Evolutionary conservation across 1,140 invertebrate genomes (phyloP), one percentile per base, ranked within the genome.

Genomic region (Drosophila lacteicornis): DNA sequence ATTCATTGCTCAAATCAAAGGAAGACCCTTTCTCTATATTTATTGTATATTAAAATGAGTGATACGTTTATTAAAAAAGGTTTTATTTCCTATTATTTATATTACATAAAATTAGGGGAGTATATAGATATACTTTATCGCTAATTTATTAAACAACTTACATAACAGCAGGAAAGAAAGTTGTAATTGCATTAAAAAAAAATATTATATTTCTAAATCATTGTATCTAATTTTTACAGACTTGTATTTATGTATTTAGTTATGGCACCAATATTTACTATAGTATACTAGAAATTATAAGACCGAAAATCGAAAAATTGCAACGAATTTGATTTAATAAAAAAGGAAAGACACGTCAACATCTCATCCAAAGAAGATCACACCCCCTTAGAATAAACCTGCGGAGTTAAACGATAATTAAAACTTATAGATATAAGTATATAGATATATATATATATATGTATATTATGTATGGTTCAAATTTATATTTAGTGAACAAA

Each of bases 401-500:
- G 78, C 63, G 53, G 57, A 69, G 62, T 61, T 70, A 74, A 36
- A 53, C 13, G 40, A 65, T 30, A 30, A 5, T 12, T 51, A 15
- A 13, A 19, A 33, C 22, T n/a, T n/a, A 50, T n/a, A 33, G 2
- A 33, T 33, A 33, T 33, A 33, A 9, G 9, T 33, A 33, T 33
- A 33, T 33, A 33, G 7, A 33, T 66, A 53, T 38, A 53, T 30
- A 65, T 53, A 47, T 55, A 55, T 43, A 49, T 74, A 65, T 63
- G 49, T 78, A 61, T 62, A 62, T 62, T 66, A 82, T 43, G 53
- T 65, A 79, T 82, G 73, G 73, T 77, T 84, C 77, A 79, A 84
- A 82, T 84, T 80, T 81, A 81, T 53, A 69, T 80, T 57, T 81
- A 83, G 46, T 66, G 50, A 74, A 66, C 40, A 58, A 77, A 50